Evolutionary conservation across 2,797 vertebrate genomes (phyloP).

Genomic region (Takifugu ocellatus): DNA sequence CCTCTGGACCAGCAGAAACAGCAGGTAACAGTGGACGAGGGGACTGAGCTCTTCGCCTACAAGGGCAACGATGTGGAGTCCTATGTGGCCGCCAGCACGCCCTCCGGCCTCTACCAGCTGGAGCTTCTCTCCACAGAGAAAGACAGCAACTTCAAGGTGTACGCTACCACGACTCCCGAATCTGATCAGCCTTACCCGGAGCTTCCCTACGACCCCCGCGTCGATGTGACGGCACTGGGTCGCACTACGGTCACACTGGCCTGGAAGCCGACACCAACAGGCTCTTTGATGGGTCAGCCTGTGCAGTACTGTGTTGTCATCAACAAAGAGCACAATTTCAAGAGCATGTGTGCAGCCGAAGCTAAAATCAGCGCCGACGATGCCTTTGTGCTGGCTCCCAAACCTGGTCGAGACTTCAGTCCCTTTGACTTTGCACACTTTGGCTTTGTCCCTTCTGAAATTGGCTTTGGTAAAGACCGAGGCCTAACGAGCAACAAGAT

Average conservation of each 20-base stretch:
- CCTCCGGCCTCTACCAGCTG: slow-evolving; percentile 92
- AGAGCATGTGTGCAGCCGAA: slow-evolving; percentile 95
- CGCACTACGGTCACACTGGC: slow-evolving; percentile 90
- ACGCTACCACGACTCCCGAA: slow-evolving; percentile 93
- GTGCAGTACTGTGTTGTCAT: slow-evolving; percentile 94
- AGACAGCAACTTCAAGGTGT: slow-evolving; percentile 95
- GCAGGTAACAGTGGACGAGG: slow-evolving; percentile 82
- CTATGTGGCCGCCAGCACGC: slow-evolving; percentile 86
- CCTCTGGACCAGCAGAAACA: slow-evolving; percentile 93
- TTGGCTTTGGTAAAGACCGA: slow-evolving; percentile 79
- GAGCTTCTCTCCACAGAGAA: slow-evolving; percentile 96
- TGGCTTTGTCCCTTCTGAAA: slow-evolving; percentile 84
- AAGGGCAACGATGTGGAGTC: slow-evolving; percentile 96
- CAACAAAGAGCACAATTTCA: slow-evolving; percentile 98
- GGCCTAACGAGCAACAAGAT: slow-evolving; percentile 76
- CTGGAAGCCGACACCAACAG: slow-evolving; percentile 94
- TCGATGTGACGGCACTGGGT: slow-evolving; percentile 92
- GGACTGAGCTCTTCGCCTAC: slow-evolving; percentile 91
- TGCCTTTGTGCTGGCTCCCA: slow-evolving; percentile 89
- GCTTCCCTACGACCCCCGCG: slow-evolving; percentile 91
- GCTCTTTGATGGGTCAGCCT: slow-evolving; percentile 86
- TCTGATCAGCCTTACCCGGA: slow-evolving; percentile 96
- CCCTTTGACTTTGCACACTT: slow-evolving; percentile 96
- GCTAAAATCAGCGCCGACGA: slow-evolving; percentile 88
- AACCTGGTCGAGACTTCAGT: slow-evolving; percentile 93